Base-by-base conservation (phyloP, 2,888 invertebrate genomes). In the Anodontia alba region DNA sequence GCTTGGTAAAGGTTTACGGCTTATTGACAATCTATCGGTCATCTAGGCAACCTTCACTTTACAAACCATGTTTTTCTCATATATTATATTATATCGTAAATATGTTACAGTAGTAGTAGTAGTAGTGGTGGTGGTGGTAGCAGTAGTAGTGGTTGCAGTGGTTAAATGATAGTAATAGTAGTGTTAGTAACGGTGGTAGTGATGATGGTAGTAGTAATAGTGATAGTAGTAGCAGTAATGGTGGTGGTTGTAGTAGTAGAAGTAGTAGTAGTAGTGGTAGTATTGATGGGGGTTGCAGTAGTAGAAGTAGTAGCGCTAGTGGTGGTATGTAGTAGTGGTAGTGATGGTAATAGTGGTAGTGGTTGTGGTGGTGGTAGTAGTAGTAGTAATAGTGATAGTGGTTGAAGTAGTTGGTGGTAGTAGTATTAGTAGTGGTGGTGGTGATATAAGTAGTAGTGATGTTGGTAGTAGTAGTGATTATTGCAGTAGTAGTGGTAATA, bases 41-140 rank as follows among this genome's bases (percentile, higher is more conserved):
- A n/a, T n/a, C n/a, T n/a, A n/a, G n/a, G n/a, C n/a, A n/a, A n/a
- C n/a, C n/a, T n/a, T n/a, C n/a, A n/a, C n/a, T n/a, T n/a, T n/a
- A n/a, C n/a, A n/a, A n/a, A n/a, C n/a, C n/a, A n/a, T n/a, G n/a
- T n/a, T n/a, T n/a, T n/a, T n/a, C n/a, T n/a, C n/a, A n/a, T n/a
- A n/a, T n/a, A n/a, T n/a, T n/a, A n/a, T n/a, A n/a, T n/a, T n/a
- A n/a, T n/a, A n/a, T n/a, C n/a, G n/a, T n/a, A n/a, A n/a, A n/a
- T n/a, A n/a, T n/a, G 49, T n/a, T 10, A n/a, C 20, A 20, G 20
- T n/a, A 20, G n/a, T 20, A 33, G 54, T 33, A 33, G 33, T 72
- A 2, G 54, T 51, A 51, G 38, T 51, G 17, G 71, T 54, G 31
- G 54, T 72, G 20, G 38, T 72, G 23, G 72, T 72, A n/a, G 72